Evolutionary conservation across 2,113 vertebrate genomes (phyloP).

Genomic region (Hiodon tergisus): DNA sequence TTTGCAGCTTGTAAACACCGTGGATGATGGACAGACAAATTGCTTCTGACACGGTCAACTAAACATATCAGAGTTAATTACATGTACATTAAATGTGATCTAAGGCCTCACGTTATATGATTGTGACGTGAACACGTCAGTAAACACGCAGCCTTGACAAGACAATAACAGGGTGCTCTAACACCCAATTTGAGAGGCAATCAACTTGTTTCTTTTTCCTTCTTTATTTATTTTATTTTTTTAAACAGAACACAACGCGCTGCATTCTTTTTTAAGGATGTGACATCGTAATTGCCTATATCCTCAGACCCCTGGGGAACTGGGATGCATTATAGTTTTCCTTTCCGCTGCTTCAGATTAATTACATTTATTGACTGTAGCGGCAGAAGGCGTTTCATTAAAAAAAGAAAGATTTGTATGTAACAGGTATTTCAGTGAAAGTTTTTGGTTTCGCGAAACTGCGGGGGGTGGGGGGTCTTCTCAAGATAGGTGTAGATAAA

Average conservation of each 20-base stretch:
- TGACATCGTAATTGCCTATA: conserved; percentile 10
- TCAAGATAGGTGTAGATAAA: no score
- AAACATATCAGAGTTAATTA: conserved; percentile 26
- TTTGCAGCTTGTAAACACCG: conserved; percentile 10
- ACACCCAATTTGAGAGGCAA: conserved; percentile 15
- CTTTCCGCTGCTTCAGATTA: conserved; percentile 22
- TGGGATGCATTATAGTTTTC: not conserved
- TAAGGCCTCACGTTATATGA: conserved; percentile 34
- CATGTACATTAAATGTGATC: conserved; percentile 30
- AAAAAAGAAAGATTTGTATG: no score
- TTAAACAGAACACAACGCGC: conserved; percentile 8
- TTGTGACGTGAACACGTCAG: conserved; percentile 28
- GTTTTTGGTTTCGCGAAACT: no score
- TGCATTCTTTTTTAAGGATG: not conserved
- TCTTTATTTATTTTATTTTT: no score
- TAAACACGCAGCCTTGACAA: conserved; percentile 9
- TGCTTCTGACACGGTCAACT: conserved; percentile 31
- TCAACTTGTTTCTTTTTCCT: not conserved
- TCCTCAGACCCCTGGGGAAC: not conserved
- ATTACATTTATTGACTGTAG: not conserved
- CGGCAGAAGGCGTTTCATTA: not conserved
- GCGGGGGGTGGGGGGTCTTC: no score
- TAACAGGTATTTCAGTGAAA: no score
- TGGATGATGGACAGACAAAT: conserved; percentile 5
- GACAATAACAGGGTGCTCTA: not conserved